Base-by-base conservation (phyloP, 1,140 invertebrate genomes). In the Panagrolaimus sp. region DNA sequence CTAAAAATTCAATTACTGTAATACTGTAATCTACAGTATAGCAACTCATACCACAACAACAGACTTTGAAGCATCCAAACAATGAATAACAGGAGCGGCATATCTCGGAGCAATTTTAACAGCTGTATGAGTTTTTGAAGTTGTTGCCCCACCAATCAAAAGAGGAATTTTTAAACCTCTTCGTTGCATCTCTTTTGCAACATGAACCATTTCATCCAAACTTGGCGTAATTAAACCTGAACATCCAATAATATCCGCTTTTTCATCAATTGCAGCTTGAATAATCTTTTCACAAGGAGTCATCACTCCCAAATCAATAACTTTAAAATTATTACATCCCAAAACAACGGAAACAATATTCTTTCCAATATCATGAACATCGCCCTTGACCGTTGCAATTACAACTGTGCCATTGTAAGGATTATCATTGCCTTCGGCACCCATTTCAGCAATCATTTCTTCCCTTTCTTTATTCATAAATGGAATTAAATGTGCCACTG, bases 311-410 rank as follows among this genome's bases (percentile, higher is more conserved):
- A 89, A 73, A 80, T 88, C 88, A 73, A 88, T 85, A 12, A 71
- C 85, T 84, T 82, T 85, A 80, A 84, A 89, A 74, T 89, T 89
- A 71, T 89, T 89, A 77, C 88, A 89, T 4, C 87, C 88, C 5
- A 89, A 77, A n/a, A 89, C 88, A 38, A 89, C 88, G 65, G 75
- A 86, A 14, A 89, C 88, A 76, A 89, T 89, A 77, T 89, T 89
- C 78, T 89, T 89, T 21, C 88, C 88, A 83, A 89, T 89, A 77
- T 89, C 88, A 81, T 89, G 88, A 4, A 89, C 88, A 83, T 89
- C 88, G 28, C 88, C 88, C 80, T 89, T 89, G 10, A 89, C 88
- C 14, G 88, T 89, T 3, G 88, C 88, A 63, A 89, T 74, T 9
- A 89, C 85, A 48, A 89, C 84, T 14, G 85, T 87, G 0, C 88